phyloP scores from a whole-genome alignment of 2,888 invertebrate genomes.

The Aricia artaxerxes region DNA sequence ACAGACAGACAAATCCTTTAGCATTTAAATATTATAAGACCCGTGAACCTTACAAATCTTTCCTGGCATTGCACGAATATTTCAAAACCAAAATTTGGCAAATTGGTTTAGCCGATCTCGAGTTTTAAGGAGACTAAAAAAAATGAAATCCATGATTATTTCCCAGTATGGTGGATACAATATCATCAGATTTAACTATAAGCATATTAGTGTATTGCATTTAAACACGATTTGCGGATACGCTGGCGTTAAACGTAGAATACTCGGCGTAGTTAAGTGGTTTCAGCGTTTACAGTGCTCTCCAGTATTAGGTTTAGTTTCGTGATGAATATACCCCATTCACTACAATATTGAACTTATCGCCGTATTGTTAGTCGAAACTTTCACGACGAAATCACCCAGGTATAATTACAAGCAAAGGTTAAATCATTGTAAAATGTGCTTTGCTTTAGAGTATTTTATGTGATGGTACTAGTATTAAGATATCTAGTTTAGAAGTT shows the following conservation, averaged over 20 bases:
- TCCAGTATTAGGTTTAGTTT: constrained; percentile 28
- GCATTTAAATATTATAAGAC: no score
- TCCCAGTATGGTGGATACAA: no score
- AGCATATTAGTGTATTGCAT: constrained; percentile 8
- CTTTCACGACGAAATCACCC: not conserved
- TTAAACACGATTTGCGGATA: constrained; percentile 3
- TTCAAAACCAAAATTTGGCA: no score
- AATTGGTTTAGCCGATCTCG: no score
- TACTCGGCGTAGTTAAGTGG: not conserved
- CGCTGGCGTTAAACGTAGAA: not conserved
- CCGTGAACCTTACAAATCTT: no score
- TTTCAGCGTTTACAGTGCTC: not conserved
- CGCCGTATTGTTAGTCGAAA: constrained; percentile 63
- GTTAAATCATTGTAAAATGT: no score
- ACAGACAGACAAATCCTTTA: no score
- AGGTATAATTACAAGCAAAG: not conserved
- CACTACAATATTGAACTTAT: constrained; percentile 10
- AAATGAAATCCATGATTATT: no score
- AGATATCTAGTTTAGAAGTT: not conserved
- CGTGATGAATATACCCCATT: constrained; percentile 38
- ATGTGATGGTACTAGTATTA: no score
- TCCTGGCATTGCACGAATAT: no score
- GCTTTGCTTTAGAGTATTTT: no score
- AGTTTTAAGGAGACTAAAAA: no score
- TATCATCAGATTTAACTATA: not conserved